Evolutionary conservation across 1,140 invertebrate genomes (phyloP), one percentile per base, ranked within the genome.

Genomic region (Camponotus pennsylvanicus): DNA sequence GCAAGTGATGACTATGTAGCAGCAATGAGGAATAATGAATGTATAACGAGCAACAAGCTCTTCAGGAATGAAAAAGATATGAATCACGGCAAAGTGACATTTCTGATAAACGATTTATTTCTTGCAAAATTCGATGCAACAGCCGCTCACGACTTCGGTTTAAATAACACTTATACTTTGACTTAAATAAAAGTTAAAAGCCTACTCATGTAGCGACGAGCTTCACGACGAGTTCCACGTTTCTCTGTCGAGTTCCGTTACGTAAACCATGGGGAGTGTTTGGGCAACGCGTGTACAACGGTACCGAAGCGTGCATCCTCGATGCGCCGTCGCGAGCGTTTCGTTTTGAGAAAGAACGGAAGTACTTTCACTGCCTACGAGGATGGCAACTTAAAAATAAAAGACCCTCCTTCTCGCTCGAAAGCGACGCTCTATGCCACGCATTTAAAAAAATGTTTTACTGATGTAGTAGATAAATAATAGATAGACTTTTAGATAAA

Each of bases 321-420:
- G 66, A 90, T 88, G 82, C 59, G 86, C 45, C 82, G 61, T 73
- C 77, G 70, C 73, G 55, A 45, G 42, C 63, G 88, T 89, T 91
- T 92, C 90, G 85, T 92, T 93, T 93, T 91, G 89, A 87, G 86
- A 93, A 93, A 91, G 90, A 93, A 87, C 93, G 93, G 93, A 94
- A 94, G 92, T 92, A 90, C 93, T 93, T 93, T 92, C 92, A 92
- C 89, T 90, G 78, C 73, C 89, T 90, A 89, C 90, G 90, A 82
- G 86, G 66, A 69, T 83, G 71, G 89, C 88, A 88, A 66, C 49
- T 86, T 86, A 88, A 90, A 70, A 76, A 88, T 86, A 88, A 90
- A 70, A 76, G 86, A 75, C 27, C 77, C 88, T 11, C 59, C 78
- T 34, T 18, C 49, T 52, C 15, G 27, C 13, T 52, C 32, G 57